A percentile compares a stretch with the other conserved stretches of the same genome.
Evolutionary conservation across 2,888 invertebrate genomes (phyloP).

Genomic region (Aphrophora alni): DNA sequence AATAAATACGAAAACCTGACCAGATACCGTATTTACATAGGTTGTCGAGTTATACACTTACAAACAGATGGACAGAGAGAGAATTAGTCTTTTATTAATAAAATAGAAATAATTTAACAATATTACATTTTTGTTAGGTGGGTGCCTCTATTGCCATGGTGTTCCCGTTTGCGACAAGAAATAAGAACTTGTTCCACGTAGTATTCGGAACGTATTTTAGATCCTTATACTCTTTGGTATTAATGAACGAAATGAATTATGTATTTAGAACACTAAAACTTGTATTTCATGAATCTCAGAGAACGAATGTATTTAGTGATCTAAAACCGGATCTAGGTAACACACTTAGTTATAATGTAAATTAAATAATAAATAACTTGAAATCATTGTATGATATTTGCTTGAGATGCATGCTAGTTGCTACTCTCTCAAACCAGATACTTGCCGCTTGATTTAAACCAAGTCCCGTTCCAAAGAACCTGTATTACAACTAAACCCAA

Average conservation of each 20-base stretch:
- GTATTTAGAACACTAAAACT: background rate
- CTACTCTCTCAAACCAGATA: background rate
- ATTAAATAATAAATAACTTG: background rate
- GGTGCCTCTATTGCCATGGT: too few species aligned
- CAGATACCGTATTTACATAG: too few species aligned
- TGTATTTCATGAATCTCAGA: background rate
- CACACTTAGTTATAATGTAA: background rate
- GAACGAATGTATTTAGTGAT: background rate
- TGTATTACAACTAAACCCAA: background rate
- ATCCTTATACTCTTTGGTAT: background rate
- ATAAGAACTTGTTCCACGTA: too few species aligned
- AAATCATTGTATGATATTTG: background rate
- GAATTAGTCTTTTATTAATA: too few species aligned
- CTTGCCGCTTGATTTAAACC: background rate
- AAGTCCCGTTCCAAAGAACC: background rate
- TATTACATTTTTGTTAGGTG: too few species aligned
- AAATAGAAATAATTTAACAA: too few species aligned
- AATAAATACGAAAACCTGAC: too few species aligned
- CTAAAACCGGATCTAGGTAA: background rate
- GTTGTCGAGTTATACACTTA: too few species aligned
- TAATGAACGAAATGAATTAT: background rate
- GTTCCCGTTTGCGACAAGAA: too few species aligned
- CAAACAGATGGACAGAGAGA: too few species aligned
- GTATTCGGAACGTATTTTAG: too few species aligned
- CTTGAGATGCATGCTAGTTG: too few species aligned